These are phyloP conservation scores for Phalera bucephala DNA, from an alignment of 2,888 invertebrate genomes.

Conservation along the genomic window DNA sequence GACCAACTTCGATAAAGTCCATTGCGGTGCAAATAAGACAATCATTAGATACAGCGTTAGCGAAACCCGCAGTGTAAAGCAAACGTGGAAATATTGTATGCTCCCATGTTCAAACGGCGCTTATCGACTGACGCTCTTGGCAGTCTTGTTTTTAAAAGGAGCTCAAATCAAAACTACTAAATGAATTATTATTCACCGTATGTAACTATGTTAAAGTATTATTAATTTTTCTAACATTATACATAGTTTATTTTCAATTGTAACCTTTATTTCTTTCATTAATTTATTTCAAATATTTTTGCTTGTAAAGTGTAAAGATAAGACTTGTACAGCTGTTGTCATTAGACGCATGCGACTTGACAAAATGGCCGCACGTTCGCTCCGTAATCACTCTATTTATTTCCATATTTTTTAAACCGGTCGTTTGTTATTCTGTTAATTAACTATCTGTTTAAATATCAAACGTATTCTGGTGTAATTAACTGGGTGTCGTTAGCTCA, in stretches of 20 bases:
- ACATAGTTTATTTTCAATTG: neutral
- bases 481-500: neutral
- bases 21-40: slow-evolving; percentile 27
- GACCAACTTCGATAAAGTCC: slow-evolving; percentile 26
- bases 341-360: slow-evolving; percentile 11
- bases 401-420: slow-evolving; percentile 11
- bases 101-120: slow-evolving; percentile 3
- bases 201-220: neutral
- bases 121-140: slow-evolving; percentile 19
- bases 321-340: neutral
- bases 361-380: slow-evolving; percentile 21
- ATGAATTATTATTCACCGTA: neutral
- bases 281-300: neutral
- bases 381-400: neutral
- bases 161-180: slow-evolving; percentile 7
- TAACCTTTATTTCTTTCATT: too few relatives aligned
- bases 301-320: neutral
- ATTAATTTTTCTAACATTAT: neutral
- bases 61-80: slow-evolving; percentile 16
- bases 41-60: slow-evolving; percentile 8
- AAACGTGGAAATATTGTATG: slow-evolving; percentile 12
- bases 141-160: slow-evolving; percentile 14
- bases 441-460: slow-evolving; percentile 1
- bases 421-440: slow-evolving; percentile 11
- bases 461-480: neutral